Conservation (phyloP, 2,113 vertebrate genomes). For the Butorides virescens region DNA sequence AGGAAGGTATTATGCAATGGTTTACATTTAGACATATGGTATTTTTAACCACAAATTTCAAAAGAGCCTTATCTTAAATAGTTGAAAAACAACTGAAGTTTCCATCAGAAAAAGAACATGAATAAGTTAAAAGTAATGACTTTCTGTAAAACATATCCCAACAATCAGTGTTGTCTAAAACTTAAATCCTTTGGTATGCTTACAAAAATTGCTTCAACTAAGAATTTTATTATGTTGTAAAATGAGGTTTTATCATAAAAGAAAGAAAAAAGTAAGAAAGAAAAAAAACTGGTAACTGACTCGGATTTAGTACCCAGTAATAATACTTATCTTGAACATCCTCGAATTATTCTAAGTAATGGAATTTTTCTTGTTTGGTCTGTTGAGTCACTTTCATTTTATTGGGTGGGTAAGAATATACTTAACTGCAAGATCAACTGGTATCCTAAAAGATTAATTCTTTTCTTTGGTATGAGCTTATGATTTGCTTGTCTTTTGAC, state of each 20-base stretch:
- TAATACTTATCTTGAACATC: neutral
- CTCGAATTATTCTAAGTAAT: neutral
- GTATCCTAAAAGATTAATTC: neutral
- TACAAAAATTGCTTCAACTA: neutral
- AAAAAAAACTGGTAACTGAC: neutral
- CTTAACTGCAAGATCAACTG: neutral
- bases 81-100: conserved; percentile 23
- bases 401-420: neutral
- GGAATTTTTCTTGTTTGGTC: neutral
- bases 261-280: neutral
- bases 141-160: conserved; percentile 3
- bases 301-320: neutral
- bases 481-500: neutral
- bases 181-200: neutral
- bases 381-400: neutral
- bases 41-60: conserved; percentile 22
- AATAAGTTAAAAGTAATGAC: conserved; percentile 23
- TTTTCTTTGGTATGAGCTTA: neutral
- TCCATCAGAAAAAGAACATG: neutral
- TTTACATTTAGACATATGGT: neutral
- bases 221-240: neutral
- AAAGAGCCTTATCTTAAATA: conserved; percentile 13
- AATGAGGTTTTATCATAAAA: conserved; percentile 12
- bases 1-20: neutral
- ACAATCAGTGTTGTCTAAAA: conserved; percentile 2